Percentiles rank a stretch among this genome's conserved stretches.
Evolutionary conservation across 2,888 invertebrate species (phyloP).

Genomic region (Drosophila peninsularis): DNA sequence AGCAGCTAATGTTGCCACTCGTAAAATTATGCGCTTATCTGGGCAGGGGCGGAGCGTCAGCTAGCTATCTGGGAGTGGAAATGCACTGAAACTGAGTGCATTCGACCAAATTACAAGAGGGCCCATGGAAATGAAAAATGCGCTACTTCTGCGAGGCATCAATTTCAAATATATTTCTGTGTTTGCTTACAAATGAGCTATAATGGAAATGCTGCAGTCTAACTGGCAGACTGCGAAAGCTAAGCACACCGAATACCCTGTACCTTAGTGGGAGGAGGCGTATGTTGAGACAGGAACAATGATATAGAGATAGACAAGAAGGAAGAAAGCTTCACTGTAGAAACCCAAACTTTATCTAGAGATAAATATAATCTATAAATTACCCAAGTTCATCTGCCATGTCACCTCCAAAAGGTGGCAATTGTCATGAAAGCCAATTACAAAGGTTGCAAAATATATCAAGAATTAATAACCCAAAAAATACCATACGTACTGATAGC

Average conservation of each 20-base stretch:
- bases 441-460: too few species aligned
- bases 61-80: neutral
- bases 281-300: too few species aligned
- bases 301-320: too few species aligned
- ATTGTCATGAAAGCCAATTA: too few species aligned
- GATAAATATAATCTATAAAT: too few species aligned
- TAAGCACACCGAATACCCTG: slow-evolving; percentile 3
- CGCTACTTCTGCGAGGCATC: slow-evolving; percentile 9
- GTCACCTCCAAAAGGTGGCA: too few species aligned
- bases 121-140: slow-evolving; percentile 31
- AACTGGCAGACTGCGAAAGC: slow-evolving; percentile 3
- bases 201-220: slow-evolving; percentile 15
- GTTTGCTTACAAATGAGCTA: slow-evolving; percentile 12
- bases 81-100: slow-evolving; percentile 19
- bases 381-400: too few species aligned
- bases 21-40: slow-evolving; percentile 63
- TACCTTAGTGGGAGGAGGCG: neutral
- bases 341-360: neutral
- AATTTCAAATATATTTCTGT: slow-evolving; percentile 17
- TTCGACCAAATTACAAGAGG: slow-evolving; percentile 39
- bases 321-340: too few species aligned
- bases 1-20: slow-evolving; percentile 62
- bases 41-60: neutral
- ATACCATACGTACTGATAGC: too few species aligned
- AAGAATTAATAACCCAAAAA: too few species aligned